Conservation (phyloP, 2,888 invertebrate genomes). For the Drosophila longiperda region DNA sequence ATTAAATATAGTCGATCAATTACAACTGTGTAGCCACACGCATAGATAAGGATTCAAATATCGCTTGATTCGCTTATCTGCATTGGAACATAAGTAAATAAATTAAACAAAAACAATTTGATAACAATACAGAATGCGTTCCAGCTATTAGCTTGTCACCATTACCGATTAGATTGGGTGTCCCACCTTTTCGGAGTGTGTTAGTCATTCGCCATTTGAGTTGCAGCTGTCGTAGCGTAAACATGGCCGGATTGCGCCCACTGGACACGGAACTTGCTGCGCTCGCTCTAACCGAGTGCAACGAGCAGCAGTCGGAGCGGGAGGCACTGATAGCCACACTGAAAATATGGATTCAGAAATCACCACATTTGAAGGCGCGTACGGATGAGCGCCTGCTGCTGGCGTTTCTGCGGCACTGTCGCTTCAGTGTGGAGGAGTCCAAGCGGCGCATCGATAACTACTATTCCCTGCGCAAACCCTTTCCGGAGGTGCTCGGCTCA, state of each 20-base stretch:
- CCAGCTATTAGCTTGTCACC: conserved; percentile 18
- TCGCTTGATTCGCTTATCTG: conserved; percentile 56
- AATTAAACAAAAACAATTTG: neutral
- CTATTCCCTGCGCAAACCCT: conserved; percentile 69
- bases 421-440: conserved; percentile 73
- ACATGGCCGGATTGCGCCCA: conserved; percentile 58
- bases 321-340: conserved; percentile 47
- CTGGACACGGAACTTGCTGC: conserved; percentile 53
- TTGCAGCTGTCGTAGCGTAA: conserved; percentile 32
- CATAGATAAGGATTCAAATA: conserved; percentile 45
- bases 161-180: conserved; percentile 42
- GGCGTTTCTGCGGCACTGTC: conserved; percentile 74
- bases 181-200: neutral
- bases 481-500: conserved; percentile 73
- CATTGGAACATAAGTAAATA: neutral
- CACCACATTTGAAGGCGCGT: conserved; percentile 69
- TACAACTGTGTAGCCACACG: conserved; percentile 43
- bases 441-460: conserved; percentile 75
- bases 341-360: conserved; percentile 71
- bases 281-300: conserved; percentile 70
- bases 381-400: conserved; percentile 62
- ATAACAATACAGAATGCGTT: conserved; percentile 30
- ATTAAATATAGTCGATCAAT: conserved; percentile 64
- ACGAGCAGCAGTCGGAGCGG: conserved; percentile 61
- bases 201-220: conserved; percentile 40